A percentile compares a stretch with the other conserved stretches of the same genome.
Evolutionary conservation across 2,888 invertebrate genomes (phyloP).

Genomic region (Rhingia rostrata): DNA sequence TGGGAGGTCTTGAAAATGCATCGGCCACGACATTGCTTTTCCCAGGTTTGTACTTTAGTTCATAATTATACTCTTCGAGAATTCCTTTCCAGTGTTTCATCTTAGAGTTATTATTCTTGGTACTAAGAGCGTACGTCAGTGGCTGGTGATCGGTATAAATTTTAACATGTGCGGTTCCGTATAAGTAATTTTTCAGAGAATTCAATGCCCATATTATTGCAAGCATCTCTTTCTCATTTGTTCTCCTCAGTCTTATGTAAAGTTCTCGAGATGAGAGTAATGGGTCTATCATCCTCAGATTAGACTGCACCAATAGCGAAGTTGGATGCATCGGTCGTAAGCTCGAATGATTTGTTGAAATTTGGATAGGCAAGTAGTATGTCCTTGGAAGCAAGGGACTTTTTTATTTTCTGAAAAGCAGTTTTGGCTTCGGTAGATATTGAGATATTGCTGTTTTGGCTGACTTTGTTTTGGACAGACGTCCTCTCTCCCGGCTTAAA

Average conservation of each 20-base stretch:
- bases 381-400: conserved; percentile 29
- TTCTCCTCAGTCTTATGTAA: conserved; percentile 49
- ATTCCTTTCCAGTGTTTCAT: conserved; percentile 68
- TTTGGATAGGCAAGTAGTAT: conserved; percentile 27
- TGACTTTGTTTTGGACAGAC: too few relatives aligned
- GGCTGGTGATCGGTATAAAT: conserved; percentile 60
- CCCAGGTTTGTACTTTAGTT: conserved; percentile 59
- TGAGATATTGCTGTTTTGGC: too few relatives aligned
- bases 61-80: conserved; percentile 66
- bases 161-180: conserved; percentile 76
- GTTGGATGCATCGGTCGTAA: conserved; percentile 77
- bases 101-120: conserved; percentile 15
- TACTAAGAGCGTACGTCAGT: too few relatives aligned
- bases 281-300: conserved; percentile 74
- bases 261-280: conserved; percentile 48
- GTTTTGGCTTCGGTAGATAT: too few relatives aligned
- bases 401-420: conserved; percentile 39
- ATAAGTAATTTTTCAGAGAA: conserved; percentile 78
- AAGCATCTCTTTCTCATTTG: too few relatives aligned
- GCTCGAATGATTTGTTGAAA: conserved; percentile 35
- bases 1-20: conserved; percentile 37
- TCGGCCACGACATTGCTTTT: conserved; percentile 50
- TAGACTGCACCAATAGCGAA: conserved; percentile 76
- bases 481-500: too few relatives aligned
- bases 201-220: too few relatives aligned